These are phyloP conservation scores for Turdus rufiventris DNA, from an alignment of 2,113 vertebrate species.

Conservation along the genomic window DNA sequence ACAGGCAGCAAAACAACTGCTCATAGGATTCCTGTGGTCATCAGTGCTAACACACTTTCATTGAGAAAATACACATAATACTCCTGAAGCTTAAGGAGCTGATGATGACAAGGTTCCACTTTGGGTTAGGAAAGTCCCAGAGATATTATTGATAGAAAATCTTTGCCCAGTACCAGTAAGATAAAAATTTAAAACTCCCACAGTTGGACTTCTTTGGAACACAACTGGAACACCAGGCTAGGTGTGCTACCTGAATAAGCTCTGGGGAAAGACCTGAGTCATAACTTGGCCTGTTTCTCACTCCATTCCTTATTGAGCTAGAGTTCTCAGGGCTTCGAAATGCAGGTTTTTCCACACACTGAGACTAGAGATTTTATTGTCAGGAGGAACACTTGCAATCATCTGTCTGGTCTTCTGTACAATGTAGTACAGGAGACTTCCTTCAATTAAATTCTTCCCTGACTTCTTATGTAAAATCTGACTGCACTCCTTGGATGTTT, in stretches of 20 bases:
- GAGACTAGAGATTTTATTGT: not conserved
- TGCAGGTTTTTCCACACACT: not conserved
- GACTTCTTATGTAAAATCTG: not conserved
- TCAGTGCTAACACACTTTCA: not conserved
- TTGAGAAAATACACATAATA: not conserved
- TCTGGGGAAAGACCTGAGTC: not conserved
- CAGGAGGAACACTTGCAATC: not conserved
- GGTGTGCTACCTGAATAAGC: not conserved
- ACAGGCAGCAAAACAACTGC: not conserved
- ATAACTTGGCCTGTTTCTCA: not conserved
- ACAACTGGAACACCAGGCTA: not conserved
- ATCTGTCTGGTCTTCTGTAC: not conserved
- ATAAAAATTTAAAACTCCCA: not conserved
- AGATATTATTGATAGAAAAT: not conserved
- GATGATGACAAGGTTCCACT: not conserved
- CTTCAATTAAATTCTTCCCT: not conserved
- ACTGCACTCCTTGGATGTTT: not conserved
- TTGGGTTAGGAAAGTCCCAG: not conserved
- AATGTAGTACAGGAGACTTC: fast-evolving
- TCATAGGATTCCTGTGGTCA: not conserved
- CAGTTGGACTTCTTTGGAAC: not conserved
- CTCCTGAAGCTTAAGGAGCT: not conserved
- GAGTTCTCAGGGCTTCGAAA: not conserved
- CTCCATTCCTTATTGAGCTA: not conserved
- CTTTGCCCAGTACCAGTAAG: not conserved